phyloP scores from a whole-genome alignment of 1,140 invertebrate genomes.

The Hormaphis cornu region DNA sequence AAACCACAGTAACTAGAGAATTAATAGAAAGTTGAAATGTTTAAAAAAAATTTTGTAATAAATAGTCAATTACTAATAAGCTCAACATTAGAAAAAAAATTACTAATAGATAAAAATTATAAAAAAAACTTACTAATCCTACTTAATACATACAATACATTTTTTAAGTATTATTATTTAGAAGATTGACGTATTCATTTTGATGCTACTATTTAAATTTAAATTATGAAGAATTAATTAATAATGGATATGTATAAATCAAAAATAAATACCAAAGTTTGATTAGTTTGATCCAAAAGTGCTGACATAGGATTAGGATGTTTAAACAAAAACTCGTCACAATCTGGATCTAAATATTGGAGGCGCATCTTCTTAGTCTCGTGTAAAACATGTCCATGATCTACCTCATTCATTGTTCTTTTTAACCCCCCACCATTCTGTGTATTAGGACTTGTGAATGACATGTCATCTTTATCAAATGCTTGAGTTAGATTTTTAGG shows the following conservation, averaged over 20 bases:
- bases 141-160: no score
- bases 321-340: conserved; percentile 15
- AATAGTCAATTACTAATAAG: no score
- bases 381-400: background rate
- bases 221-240: no score
- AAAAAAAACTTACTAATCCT: no score
- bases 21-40: no score
- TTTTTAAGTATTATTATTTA: no score
- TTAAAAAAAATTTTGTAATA: no score
- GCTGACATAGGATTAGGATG: conserved; percentile 28
- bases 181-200: no score
- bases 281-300: conserved; percentile 10
- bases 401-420: conserved; percentile 2
- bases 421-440: conserved; percentile 19
- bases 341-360: conserved; percentile 16
- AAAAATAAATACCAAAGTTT: conserved; percentile 33
- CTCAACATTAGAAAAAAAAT: no score
- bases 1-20: no score
- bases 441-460: conserved; percentile 12
- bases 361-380: conserved; percentile 23
- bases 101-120: no score
- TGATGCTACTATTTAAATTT: no score
- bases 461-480: conserved; percentile 13
- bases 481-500: conserved; percentile 27
- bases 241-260: background rate